Evolutionary conservation across 2,888 invertebrate genomes (phyloP), one percentile per base, ranked within the genome.

Genomic region (Diaperis boleti): DNA sequence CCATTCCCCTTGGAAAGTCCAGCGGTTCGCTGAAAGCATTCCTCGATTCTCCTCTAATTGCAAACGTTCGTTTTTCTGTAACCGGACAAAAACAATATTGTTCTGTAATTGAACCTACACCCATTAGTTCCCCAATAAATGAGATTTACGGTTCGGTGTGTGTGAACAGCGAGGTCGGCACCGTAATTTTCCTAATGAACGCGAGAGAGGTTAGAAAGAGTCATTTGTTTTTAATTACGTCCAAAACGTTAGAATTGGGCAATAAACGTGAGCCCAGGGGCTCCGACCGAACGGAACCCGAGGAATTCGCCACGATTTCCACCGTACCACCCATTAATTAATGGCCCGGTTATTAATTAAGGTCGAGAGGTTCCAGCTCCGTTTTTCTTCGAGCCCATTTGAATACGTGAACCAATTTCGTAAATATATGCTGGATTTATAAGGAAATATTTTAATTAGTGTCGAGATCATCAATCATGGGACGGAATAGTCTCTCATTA

Each of bases 381-480:
- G 39, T 14, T 6, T 42, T 42, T 18, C 18, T 42, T 20, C 18
- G 14, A 37, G 11, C 11, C 5, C 26, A 39, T 29, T 18, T 15
- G 45, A 56, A 31, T 41, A 41, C 39, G 33, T 59, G 50, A 39
- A 41, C 59, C 18, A 59, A 59, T 59, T 59, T 59, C 59, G 42
- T 59, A 42, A 59, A 59, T 52, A 52, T 52, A 59, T 59, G 59
- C 59, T 50, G 52, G 59, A 52, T 60, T 60, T 60, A 52, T 60
- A 61, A 61, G 54, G 55, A 55, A 61, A 55, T 61, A 55, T 61
- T 54, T 55, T 61, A 61, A 61, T 61, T 61, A 61, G 44, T 26
- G 39, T 61, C 61, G 26, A 54, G 45, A 45, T 39, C 61, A 55
- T 61, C 55, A 61, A 61, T 61, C 61, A 61, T 39, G 41, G 45